Conservation (phyloP, 2,888 invertebrate genomes). For the Cephalotes varians region DNA sequence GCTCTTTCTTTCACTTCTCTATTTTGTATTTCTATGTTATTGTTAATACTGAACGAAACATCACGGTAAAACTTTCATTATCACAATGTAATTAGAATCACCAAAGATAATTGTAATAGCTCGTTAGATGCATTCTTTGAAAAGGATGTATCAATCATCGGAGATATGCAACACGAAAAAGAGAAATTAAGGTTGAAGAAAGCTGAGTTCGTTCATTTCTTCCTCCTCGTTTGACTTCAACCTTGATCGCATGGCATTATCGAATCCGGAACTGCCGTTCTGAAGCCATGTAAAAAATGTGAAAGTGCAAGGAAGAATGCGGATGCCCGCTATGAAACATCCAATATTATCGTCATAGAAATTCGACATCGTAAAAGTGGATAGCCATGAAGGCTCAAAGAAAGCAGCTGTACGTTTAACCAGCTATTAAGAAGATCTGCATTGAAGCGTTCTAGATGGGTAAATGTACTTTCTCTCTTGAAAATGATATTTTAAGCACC, state of each 20-base stretch:
- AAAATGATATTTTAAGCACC: constrained; percentile 1
- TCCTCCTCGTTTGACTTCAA: constrained; percentile 4
- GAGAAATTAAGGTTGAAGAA: constrained; percentile 39
- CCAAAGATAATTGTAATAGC: not conserved
- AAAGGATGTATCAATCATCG: not conserved
- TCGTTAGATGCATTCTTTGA: not conserved
- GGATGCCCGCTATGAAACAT: constrained; percentile 51
- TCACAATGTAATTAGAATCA: not conserved
- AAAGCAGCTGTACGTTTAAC: not conserved
- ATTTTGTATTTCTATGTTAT: not conserved
- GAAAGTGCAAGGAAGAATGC: constrained; percentile 76
- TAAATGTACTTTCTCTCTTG: constrained; percentile 18
- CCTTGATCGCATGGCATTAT: constrained; percentile 25
- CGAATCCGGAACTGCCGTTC: constrained; percentile 52
- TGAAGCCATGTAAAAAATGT: constrained; percentile 69
- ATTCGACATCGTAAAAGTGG: constrained; percentile 7
- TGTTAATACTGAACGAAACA: not conserved
- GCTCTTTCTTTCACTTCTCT: not conserved
- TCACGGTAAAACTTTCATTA: not conserved
- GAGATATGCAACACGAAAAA: not conserved
- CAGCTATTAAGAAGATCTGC: not conserved
- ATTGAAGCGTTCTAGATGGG: not conserved
- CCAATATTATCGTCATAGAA: constrained; percentile 18
- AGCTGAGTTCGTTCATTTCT: not conserved
- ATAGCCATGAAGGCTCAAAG: not conserved